Conservation (phyloP, 2,888 invertebrate species). For the Altica lythri region DNA sequence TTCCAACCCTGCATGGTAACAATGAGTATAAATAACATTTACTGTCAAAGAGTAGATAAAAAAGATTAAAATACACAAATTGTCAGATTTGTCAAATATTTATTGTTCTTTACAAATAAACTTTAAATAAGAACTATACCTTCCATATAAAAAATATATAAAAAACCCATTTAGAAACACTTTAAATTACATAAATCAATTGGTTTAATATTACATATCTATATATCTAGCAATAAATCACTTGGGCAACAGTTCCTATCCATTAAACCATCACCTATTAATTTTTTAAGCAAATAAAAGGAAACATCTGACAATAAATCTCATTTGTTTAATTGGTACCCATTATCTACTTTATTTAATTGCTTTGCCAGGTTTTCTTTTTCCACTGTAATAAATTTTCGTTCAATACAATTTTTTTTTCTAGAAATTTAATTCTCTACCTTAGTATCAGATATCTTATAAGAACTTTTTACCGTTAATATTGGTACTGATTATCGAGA, state of each 20-base stretch:
- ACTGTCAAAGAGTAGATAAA: no score
- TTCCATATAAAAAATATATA: no score
- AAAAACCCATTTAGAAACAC: no score
- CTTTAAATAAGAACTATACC: no score
- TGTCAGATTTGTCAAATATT: no score
- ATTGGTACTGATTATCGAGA: not conserved
- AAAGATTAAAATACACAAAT: no score
- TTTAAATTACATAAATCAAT: no score
- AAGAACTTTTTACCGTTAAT: not conserved
- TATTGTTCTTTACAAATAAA: no score
- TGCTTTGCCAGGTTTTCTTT: constrained; percentile 1
- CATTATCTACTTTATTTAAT: not conserved
- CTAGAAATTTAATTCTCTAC: not conserved
- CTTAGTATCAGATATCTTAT: not conserved
- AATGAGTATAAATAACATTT: no score
- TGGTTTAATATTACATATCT: no score
- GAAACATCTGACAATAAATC: constrained; percentile 3
- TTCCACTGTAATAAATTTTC: not conserved
- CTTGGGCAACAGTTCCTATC: constrained; percentile 6
- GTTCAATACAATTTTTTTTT: not conserved
- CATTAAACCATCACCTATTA: constrained; percentile 13
- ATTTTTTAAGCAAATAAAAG: constrained; percentile 8
- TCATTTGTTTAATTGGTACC: constrained; percentile 4
- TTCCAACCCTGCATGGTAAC: no score
- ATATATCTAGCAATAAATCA: constrained; percentile 9